A percentile compares a stretch with the other conserved stretches of the same genome.
Evolutionary conservation across 2,113 vertebrate genomes (phyloP).

Genomic region (Pomatorhinus ruficollis): DNA sequence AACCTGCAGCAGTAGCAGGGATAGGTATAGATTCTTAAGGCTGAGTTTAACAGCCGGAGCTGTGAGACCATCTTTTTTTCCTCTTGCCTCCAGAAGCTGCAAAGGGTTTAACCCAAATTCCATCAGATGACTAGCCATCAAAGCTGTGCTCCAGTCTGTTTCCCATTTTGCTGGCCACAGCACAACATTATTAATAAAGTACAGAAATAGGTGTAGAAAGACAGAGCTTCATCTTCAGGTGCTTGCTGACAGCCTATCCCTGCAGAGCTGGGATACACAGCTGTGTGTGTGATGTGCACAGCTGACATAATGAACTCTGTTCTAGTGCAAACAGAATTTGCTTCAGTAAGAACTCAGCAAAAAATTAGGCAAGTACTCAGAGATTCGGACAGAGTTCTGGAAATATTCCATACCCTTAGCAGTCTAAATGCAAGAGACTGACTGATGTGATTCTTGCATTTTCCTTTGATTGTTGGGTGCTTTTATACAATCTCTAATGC

Average conservation of each 20-base stretch:
- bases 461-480: background rate
- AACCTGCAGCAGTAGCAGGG: background rate
- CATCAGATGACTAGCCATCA: background rate
- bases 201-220: background rate
- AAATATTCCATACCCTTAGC: background rate
- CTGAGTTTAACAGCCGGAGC: background rate
- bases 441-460: background rate
- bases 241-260: background rate
- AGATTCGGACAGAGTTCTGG: background rate
- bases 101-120: background rate
- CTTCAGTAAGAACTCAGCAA: background rate
- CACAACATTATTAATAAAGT: background rate
- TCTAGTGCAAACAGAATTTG: background rate
- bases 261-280: background rate
- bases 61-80: background rate
- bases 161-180: background rate
- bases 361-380: background rate
- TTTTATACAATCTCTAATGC: background rate
- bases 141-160: background rate
- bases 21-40: background rate
- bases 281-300: background rate
- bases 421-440: background rate
- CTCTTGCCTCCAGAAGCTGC: background rate
- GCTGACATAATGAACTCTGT: background rate
- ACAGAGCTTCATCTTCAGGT: background rate